These are phyloP conservation scores for Diarsia brunnea DNA, from an alignment of 2,888 invertebrate genomes.

Conservation along the genomic window DNA sequence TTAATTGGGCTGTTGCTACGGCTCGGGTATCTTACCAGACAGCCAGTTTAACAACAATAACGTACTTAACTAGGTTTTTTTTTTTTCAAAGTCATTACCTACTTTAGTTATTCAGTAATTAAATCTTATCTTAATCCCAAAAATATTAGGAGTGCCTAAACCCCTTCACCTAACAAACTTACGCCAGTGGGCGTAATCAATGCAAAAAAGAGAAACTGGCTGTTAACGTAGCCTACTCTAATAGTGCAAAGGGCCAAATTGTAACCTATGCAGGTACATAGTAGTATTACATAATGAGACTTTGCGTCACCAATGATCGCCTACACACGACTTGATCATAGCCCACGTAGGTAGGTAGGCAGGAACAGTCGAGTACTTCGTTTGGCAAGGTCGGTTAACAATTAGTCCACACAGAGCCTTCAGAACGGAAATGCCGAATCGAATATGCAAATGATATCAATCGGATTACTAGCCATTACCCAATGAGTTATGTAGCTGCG, in stretches of 20 bases:
- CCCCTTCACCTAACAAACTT: background rate
- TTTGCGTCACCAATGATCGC: slow-evolving; percentile 76
- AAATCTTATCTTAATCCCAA: background rate
- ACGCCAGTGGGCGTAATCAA: slow-evolving; percentile 31
- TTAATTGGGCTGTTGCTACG: slow-evolving; percentile 33
- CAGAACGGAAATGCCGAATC: slow-evolving; percentile 87
- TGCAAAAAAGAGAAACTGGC: slow-evolving; percentile 32
- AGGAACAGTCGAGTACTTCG: slow-evolving; percentile 71
- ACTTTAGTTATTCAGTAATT: background rate
- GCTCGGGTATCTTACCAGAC: slow-evolving; percentile 6
- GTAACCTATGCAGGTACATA: slow-evolving; percentile 31
- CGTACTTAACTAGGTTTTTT: too few species aligned
- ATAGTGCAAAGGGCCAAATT: slow-evolving; percentile 53
- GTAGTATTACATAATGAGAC: slow-evolving; percentile 58
- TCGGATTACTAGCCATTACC: slow-evolving; percentile 77
- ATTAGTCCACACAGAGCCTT: slow-evolving; percentile 77
- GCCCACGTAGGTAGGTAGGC: slow-evolving; percentile 75
- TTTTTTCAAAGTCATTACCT: too few species aligned
- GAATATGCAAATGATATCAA: slow-evolving; percentile 86
- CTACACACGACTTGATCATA: slow-evolving; percentile 70
- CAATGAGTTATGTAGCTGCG: slow-evolving; percentile 73
- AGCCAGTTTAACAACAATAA: slow-evolving; percentile 12
- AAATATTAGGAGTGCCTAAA: slow-evolving; percentile 1
- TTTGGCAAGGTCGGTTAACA: slow-evolving; percentile 84
- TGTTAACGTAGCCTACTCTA: slow-evolving; percentile 13